A percentile compares a stretch with the other conserved stretches of the same genome.
Evolutionary conservation across 2,113 vertebrate genomes (phyloP).

Genomic region (Noctilio leporinus): DNA sequence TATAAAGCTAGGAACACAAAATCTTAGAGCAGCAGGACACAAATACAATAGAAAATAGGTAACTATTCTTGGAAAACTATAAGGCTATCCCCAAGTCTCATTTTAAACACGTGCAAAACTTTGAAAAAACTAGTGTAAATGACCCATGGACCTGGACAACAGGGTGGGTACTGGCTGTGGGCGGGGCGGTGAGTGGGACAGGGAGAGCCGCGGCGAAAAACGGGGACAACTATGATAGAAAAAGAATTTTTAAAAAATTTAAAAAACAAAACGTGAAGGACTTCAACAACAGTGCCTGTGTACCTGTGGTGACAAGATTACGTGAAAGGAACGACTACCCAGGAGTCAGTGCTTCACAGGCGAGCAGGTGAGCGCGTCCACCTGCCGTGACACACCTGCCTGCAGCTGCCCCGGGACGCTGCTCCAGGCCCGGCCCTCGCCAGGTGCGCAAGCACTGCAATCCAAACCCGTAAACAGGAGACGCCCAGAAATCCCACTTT

Average conservation of each 20-base stretch:
- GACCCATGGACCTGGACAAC: no score
- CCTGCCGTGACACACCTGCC: no score
- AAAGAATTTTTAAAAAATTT: no score
- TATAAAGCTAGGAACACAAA: neutral
- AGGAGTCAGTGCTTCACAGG: no score
- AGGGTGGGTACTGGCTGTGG: no score
- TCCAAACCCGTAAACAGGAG: neutral
- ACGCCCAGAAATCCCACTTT: neutral
- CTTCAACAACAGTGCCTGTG: neutral
- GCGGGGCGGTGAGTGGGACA: no score
- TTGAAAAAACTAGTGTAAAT: no score
- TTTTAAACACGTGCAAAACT: neutral
- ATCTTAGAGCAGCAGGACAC: neutral
- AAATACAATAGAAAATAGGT: neutral
- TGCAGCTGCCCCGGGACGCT: no score
- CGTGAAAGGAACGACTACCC: neutral
- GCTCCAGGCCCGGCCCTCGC: neutral
- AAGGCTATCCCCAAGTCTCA: neutral
- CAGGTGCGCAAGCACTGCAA: neutral
- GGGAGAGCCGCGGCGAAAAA: no score
- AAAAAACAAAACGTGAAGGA: no score
- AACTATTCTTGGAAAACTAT: neutral
- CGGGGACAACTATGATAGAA: no score
- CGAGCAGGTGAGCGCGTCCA: no score
- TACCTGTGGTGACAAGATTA: neutral